A percentile compares a stretch with the other conserved stretches of the same genome.
phyloP scores from a whole-genome alignment of 2,113 vertebrate species.

The Pipra filicauda region DNA sequence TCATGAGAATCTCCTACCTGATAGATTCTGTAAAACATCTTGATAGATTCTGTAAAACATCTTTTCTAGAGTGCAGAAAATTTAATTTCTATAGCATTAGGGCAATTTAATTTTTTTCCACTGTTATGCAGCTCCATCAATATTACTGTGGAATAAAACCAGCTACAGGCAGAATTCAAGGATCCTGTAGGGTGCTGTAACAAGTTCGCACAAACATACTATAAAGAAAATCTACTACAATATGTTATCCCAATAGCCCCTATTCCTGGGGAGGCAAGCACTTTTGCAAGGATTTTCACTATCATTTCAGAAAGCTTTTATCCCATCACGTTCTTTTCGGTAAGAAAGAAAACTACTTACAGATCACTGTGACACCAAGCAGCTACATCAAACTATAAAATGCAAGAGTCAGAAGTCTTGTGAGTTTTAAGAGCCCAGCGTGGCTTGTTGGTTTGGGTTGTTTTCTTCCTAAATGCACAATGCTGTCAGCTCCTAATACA shows the following conservation, averaged over 20 bases:
- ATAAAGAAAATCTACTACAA: not conserved
- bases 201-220: accelerated
- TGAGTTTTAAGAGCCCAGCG: not conserved
- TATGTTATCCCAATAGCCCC: not conserved
- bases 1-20: not conserved
- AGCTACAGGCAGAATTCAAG: not conserved
- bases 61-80: not conserved
- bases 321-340: not conserved
- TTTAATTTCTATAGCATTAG: not conserved
- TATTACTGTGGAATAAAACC: not conserved
- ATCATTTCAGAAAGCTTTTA: not conserved
- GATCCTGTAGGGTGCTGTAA: not conserved
- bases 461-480: not conserved
- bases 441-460: not conserved
- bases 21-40: not conserved
- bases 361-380: not conserved
- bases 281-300: not conserved
- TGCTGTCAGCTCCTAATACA: not conserved
- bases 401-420: not conserved
- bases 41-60: not conserved
- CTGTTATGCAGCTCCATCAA: not conserved
- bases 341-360: not conserved
- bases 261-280: not conserved
- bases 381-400: not conserved
- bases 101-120: not conserved